Evolutionary conservation across 2,888 invertebrate genomes (phyloP), one percentile per base, ranked within the genome.

Genomic region (Macrophya alboannulata): DNA sequence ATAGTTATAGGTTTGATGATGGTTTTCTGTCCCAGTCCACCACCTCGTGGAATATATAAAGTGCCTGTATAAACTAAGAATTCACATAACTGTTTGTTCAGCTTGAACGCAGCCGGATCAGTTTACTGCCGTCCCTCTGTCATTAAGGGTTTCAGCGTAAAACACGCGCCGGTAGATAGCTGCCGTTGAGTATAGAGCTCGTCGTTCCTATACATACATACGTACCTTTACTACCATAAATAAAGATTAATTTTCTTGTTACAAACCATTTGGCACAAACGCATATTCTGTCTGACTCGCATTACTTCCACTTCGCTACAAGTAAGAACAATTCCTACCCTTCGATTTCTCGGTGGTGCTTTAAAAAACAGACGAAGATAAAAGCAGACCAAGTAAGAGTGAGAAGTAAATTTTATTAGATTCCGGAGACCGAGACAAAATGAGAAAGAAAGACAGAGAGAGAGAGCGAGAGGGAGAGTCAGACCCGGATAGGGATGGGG

Each of bases 381-480:
- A 72, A 31, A 43, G 43, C n/a, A 40, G n/a, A 72, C 5, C n/a
- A 48, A 21, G 76, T 4, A 48, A 45, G 76, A 76, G 81, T 62
- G 59, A 77, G 62, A 62, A 43, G 62, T 62, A 43, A 62, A 81
- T 81, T 81, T 62, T 81, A 81, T 81, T 81, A 62, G 81, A 81
- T 62, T 59, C 43, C 81, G 3, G 12, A 59, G 81, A 62, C 43
- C 62, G 81, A 81, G 43, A 81, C 81, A 81, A 62, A 81, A 43
- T 43, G 55, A 62, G 40, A 40, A 59, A 17, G 37, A 77, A 10
- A 43, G 43, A n/a, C 8, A 79, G 62, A 62, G 55, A 62, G 40
- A 40, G 79, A 17, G 37, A 77, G 8, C 1, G 43, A 43, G 43
- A n/a, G n/a, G 62, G 62, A 62, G 21, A 40, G 79, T n/a, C 40